phyloP scores from a whole-genome alignment of 2,113 vertebrate genomes.

The Mormoops blainvillei region DNA sequence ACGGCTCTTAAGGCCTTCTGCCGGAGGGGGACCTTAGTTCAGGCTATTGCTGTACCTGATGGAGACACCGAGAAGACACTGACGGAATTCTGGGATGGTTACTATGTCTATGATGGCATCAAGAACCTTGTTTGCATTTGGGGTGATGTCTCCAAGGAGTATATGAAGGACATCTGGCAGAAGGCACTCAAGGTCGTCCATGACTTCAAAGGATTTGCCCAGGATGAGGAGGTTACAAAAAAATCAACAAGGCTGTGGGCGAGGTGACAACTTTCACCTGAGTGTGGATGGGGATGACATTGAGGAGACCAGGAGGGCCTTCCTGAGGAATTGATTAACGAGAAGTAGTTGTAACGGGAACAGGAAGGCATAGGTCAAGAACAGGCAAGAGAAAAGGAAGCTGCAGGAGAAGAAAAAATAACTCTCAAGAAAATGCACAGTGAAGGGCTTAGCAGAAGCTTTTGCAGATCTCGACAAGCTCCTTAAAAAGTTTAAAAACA shows the following conservation, averaged over 20 bases:
- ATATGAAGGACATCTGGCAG: neutral
- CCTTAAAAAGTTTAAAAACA: neutral
- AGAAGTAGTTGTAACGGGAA: neutral
- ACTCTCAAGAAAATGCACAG: neutral
- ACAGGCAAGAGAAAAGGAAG: neutral
- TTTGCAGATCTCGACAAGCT: neutral
- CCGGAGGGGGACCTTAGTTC: no score
- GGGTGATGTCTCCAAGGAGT: no score
- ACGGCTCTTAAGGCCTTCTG: neutral
- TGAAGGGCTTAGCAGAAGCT: neutral
- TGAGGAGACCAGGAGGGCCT: neutral
- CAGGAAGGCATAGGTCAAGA: neutral
- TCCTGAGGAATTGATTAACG: neutral
- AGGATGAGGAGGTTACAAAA: neutral
- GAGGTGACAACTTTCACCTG: neutral
- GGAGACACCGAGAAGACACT: neutral
- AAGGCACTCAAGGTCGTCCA: neutral
- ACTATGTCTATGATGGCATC: neutral
- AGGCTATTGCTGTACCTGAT: neutral
- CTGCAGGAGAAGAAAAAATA: neutral
- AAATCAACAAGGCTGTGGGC: neutral
- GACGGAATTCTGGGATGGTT: neutral
- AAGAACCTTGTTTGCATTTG: neutral
- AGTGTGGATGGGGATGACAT: neutral
- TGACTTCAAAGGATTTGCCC: neutral